phyloP scores from a whole-genome alignment of 2,888 invertebrate species.

The Allacma fusca region DNA sequence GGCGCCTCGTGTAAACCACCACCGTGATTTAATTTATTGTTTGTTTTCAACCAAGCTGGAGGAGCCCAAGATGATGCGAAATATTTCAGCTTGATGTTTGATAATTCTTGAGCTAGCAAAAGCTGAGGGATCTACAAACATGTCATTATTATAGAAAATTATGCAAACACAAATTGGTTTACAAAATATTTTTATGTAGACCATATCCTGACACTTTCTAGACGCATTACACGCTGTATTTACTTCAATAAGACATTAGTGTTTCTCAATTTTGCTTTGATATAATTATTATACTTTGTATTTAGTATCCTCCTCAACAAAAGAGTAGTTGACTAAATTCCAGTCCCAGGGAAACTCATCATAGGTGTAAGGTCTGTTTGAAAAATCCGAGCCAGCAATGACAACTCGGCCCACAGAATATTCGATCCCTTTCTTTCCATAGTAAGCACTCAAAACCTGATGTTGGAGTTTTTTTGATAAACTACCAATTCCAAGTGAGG shows the following conservation, averaged over 20 bases:
- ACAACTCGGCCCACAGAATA: conserved; percentile 51
- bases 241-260: neutral
- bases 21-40: conserved; percentile 59
- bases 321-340: conserved; percentile 71
- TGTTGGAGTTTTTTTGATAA: conserved; percentile 43
- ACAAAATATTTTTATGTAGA: no score
- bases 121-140: conserved; percentile 54
- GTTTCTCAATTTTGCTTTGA: neutral
- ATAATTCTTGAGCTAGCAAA: conserved; percentile 46
- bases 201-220: no score
- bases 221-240: no score
- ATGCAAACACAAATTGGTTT: no score
- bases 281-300: conserved; percentile 70
- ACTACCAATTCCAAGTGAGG: conserved; percentile 46
- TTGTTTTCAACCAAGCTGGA: conserved; percentile 69
- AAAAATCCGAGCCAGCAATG: conserved; percentile 56
- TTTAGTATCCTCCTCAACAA: conserved; percentile 73
- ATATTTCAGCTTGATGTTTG: conserved; percentile 61
- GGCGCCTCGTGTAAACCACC: conserved; percentile 51
- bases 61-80: conserved; percentile 68
- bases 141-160: neutral
- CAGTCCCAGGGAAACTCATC: conserved; percentile 61
- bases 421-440: conserved; percentile 51
- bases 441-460: conserved; percentile 47
- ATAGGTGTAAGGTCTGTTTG: conserved; percentile 54